Evolutionary conservation across 2,888 invertebrate species (phyloP).

Genomic region (Drosophila affinis): DNA sequence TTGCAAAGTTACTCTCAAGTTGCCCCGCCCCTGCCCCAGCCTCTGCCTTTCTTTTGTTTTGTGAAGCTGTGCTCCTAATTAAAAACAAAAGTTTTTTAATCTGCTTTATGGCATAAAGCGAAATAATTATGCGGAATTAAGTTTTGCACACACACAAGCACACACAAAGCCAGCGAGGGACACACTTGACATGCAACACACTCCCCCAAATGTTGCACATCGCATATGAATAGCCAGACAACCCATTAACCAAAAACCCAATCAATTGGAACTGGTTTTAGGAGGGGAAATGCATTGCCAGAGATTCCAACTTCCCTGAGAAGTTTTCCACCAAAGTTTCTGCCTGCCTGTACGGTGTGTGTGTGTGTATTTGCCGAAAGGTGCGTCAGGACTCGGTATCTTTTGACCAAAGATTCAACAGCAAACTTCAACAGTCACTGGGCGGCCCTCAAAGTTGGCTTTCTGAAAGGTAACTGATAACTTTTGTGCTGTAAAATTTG

Average conservation of each 20-base stretch:
- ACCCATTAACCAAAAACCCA: conserved; percentile 78
- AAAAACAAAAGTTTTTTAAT: conserved; percentile 78
- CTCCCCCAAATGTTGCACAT: conserved; percentile 16
- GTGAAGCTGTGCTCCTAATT: conserved; percentile 66
- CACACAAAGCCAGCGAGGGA: conserved; percentile 5
- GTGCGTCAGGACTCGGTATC: conserved; percentile 44
- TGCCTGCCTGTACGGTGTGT: background rate
- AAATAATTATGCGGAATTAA: conserved; percentile 75
- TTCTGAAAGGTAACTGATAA: conserved; percentile 62
- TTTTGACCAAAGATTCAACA: conserved; percentile 56
- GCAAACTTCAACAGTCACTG: conserved; percentile 34
- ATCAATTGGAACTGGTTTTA: conserved; percentile 74
- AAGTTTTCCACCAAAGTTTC: conserved; percentile 43
- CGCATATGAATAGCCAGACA: conserved; percentile 56
- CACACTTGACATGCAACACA: background rate
- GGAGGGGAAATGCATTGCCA: conserved; percentile 70
- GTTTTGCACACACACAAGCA: conserved; percentile 37
- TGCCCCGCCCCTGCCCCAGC: background rate
- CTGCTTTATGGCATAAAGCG: conserved; percentile 74
- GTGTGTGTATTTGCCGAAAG: conserved; percentile 56
- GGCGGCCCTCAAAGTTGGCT: conserved; percentile 26
- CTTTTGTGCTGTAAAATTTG: conserved; percentile 65
- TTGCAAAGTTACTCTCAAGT: conserved; percentile 62
- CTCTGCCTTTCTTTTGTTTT: conserved; percentile 54
- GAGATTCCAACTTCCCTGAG: conserved; percentile 44